Evolutionary conservation across 2,797 vertebrate species (phyloP).

Genomic region (Lophius americanus): DNA sequence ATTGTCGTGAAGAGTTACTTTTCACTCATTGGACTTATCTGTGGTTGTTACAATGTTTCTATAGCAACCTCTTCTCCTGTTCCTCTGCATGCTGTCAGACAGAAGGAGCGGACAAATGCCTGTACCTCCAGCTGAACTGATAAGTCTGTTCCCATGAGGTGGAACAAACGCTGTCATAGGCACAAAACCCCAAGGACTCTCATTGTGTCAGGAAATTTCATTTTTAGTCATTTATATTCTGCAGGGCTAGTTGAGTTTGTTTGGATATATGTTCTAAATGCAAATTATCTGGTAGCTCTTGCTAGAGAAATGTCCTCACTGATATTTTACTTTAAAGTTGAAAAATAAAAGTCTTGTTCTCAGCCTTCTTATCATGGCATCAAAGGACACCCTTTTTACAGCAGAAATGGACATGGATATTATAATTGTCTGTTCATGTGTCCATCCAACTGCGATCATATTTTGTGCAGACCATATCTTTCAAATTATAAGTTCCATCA

Average conservation of each 20-base stretch:
- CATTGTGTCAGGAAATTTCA: background rate
- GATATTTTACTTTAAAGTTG: background rate
- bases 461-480: no score
- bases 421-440: no score
- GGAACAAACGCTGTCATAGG: slow-evolving; percentile 37
- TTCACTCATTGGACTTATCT: slow-evolving; percentile 57
- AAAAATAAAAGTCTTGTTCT: background rate
- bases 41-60: slow-evolving; percentile 77
- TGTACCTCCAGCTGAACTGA: slow-evolving; percentile 76
- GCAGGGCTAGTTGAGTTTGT: background rate
- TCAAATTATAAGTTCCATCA: no score
- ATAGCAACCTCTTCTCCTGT: slow-evolving; percentile 75
- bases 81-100: slow-evolving; percentile 68
- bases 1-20: slow-evolving; percentile 33
- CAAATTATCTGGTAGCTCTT: background rate
- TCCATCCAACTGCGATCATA: no score
- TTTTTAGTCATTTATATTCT: background rate
- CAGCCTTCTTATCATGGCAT: background rate
- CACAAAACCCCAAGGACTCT: slow-evolving; percentile 1
- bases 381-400: background rate
- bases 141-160: slow-evolving; percentile 74
- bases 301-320: background rate
- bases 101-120: slow-evolving; percentile 62
- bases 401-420: no score
- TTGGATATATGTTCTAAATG: background rate